These are phyloP conservation scores for Erebia palarica DNA, from an alignment of 2,888 invertebrate species.

Conservation along the genomic window DNA sequence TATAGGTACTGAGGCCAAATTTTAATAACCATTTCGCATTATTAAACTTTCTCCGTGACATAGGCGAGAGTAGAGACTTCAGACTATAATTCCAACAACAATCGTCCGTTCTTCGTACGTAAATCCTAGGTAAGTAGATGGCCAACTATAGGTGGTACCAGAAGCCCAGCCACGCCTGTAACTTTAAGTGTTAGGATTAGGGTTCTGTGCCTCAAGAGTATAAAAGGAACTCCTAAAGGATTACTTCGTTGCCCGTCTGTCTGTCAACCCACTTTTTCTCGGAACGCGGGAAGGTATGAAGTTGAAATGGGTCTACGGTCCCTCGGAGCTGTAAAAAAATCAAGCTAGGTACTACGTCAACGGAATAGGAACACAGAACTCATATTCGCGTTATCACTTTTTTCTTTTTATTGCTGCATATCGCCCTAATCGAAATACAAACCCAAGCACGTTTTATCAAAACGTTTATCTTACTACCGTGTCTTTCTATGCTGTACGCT, in stretches of 20 bases:
- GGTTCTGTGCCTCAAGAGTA: too few relatives aligned
- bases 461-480: constrained; percentile 12
- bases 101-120: not conserved
- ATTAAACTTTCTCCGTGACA: constrained; percentile 49
- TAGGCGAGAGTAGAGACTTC: constrained; percentile 30
- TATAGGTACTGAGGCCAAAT: constrained; percentile 33
- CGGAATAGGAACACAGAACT: not conserved
- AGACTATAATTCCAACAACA: constrained; percentile 17
- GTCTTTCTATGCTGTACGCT: not conserved
- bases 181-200: too few relatives aligned
- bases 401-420: not conserved
- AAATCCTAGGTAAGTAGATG: too few relatives aligned
- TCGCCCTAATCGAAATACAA: constrained; percentile 1
- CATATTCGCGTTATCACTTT: not conserved
- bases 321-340: too few relatives aligned
- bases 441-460: not conserved
- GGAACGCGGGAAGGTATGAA: too few relatives aligned
- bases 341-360: too few relatives aligned
- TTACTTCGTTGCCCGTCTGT: too few relatives aligned
- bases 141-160: too few relatives aligned
- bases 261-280: too few relatives aligned
- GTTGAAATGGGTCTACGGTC: too few relatives aligned
- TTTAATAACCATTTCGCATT: constrained; percentile 49
- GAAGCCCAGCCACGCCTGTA: too few relatives aligned
- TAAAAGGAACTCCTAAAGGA: too few relatives aligned